Base-by-base conservation (phyloP, 2,797 vertebrate genomes). In the Hyperoplus lanceolatus region DNA sequence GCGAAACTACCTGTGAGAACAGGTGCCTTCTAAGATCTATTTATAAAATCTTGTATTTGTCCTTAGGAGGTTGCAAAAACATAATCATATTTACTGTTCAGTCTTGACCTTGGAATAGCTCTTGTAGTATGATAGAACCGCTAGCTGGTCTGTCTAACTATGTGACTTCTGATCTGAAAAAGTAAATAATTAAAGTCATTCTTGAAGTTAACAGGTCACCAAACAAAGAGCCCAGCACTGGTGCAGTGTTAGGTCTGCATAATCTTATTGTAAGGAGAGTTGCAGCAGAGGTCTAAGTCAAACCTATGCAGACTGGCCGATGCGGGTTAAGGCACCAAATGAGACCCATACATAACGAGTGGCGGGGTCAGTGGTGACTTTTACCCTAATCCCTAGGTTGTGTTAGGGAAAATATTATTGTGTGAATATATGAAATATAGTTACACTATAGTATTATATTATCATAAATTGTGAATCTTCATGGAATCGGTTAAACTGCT, bases 161-260 rank as follows among this genome's bases (percentile, higher is more conserved):
- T 71, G 16, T 48, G 45, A 45, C 15, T 5, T 16, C 3, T 41
- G 54, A 14, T 18, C 6, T 0, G 8, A 67, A 65, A 59, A 79
- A 18, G 58, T 61, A 51, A 77, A 79, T 75, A 15, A 72, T 46
- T 78, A 6, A 43, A 53, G 4, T 66, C 14, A 61, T 58, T 67
- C 4, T 10, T 70, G 0, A 61, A 42, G 61, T 73, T 71, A 77
- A 87, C 21, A 21, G 53, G 36, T 79, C 41, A 76, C 49, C 41
- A 46, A 63, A 67, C 51, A 38, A 60, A 73, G 45, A 36, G 18
- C 18, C 2, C 8, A 38, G 8, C 3, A 10, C 4, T 16, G 1
- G 8, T 11, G 50, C 11, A 16, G 1, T 42, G 36, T 43, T 55
- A 12, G 6, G 15, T 58, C 3, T 29, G 8, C 10, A 18, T 66